Evolutionary conservation across 2,888 invertebrate genomes (phyloP).

Genomic region (Plusia festucae): DNA sequence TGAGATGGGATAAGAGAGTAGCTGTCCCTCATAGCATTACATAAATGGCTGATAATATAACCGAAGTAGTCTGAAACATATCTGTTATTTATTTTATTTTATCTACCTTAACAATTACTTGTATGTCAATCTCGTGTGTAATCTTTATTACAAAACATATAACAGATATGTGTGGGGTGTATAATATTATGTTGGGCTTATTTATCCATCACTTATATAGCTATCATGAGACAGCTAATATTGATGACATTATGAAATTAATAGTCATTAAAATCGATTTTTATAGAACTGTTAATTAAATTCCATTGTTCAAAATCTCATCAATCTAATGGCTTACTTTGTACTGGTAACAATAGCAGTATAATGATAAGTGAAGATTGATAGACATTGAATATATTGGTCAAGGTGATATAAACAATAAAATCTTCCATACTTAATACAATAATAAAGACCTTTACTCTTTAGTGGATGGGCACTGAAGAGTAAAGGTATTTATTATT

Average conservation of each 20-base stretch:
- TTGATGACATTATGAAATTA: too few species aligned
- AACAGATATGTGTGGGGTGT: not conserved
- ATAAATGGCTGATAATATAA: not conserved
- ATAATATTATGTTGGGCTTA: too few species aligned
- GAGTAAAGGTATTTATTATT: not conserved
- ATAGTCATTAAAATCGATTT: not conserved
- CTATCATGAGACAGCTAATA: too few species aligned
- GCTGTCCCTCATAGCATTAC: not conserved
- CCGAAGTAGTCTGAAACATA: not conserved
- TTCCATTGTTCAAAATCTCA: not conserved
- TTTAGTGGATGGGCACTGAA: too few species aligned
- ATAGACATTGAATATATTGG: slow-evolving; percentile 6
- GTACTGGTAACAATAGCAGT: not conserved
- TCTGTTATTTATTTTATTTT: not conserved
- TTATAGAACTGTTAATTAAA: not conserved
- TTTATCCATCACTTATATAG: not conserved
- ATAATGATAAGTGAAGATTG: slow-evolving; percentile 1
- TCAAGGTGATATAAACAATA: slow-evolving; percentile 43
- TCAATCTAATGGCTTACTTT: not conserved
- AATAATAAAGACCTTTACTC: too few species aligned
- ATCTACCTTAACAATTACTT: not conserved
- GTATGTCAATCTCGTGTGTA: not conserved
- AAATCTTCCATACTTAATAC: slow-evolving; percentile 8
- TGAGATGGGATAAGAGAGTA: too few species aligned
- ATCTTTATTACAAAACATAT: not conserved